These are phyloP conservation scores for Mizuhopecten yessoensis DNA, from an alignment of 1,140 invertebrate genomes.

Conservation along the genomic window DNA sequence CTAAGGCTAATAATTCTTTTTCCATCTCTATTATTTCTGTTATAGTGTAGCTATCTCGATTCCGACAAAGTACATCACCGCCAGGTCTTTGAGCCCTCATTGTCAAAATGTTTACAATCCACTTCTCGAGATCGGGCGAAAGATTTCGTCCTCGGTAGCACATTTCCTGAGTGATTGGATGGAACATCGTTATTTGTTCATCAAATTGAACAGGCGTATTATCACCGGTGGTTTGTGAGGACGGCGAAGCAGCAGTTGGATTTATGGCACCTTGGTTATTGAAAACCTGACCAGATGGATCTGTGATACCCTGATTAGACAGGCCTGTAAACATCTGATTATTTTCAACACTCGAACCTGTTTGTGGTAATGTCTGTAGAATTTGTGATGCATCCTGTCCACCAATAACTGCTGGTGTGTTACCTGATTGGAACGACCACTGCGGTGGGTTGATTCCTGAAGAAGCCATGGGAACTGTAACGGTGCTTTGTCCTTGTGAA, in stretches of 20 bases:
- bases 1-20: neutral
- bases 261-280: neutral
- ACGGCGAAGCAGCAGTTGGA: neutral
- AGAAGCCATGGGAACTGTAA: neutral
- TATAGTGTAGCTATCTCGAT: neutral
- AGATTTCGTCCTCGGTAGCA: neutral
- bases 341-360: neutral
- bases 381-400: neutral
- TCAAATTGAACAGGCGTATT: neutral
- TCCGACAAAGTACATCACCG: neutral
- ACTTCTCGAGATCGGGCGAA: neutral
- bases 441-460: neutral
- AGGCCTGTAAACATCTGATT: neutral
- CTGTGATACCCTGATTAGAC: neutral
- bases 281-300: neutral
- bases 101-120: slow-evolving; percentile 5
- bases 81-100: neutral
- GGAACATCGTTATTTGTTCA: neutral
- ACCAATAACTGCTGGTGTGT: neutral
- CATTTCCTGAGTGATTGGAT: neutral
- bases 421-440: neutral
- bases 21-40: neutral
- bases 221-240: neutral
- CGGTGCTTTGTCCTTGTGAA: neutral
- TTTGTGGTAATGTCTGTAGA: neutral